Conservation (phyloP, 2,888 invertebrate genomes). For the Mythimna albipuncta region DNA sequence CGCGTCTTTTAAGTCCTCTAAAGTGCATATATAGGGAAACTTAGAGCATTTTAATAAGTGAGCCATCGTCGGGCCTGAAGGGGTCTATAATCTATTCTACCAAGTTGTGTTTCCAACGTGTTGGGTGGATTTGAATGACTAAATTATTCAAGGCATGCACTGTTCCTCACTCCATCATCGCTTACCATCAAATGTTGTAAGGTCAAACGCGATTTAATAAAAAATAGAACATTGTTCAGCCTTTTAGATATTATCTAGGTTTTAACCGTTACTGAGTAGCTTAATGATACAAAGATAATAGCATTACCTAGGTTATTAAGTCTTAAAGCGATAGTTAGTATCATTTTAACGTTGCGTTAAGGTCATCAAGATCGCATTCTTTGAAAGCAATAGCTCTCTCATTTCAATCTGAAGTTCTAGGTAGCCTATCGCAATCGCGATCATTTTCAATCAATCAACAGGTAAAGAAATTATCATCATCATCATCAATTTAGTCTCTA, state of each 20-base stretch:
- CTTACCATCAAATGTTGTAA: too few relatives aligned
- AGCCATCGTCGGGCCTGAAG: too few relatives aligned
- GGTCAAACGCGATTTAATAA: not conserved
- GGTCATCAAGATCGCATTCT: slow-evolving; percentile 16
- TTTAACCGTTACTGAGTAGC: slow-evolving; percentile 4
- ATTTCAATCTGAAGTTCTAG: not conserved
- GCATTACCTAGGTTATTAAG: slow-evolving; percentile 21
- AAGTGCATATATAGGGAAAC: too few relatives aligned
- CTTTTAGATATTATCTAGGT: not conserved
- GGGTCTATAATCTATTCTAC: too few relatives aligned
- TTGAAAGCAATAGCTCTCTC: slow-evolving; percentile 5
- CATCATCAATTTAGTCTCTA: not conserved
- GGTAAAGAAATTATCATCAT: not conserved
- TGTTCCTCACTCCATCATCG: too few relatives aligned
- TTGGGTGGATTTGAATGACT: not conserved
- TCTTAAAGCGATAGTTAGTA: slow-evolving; percentile 11
- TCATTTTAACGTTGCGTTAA: slow-evolving; percentile 3
- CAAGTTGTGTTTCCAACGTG: too few relatives aligned
- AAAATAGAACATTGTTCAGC: not conserved
- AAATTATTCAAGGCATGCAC: not conserved
- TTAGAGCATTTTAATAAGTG: too few relatives aligned
- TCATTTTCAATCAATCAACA: not conserved
- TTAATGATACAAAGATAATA: slow-evolving; percentile 8
- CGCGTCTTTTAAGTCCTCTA: too few relatives aligned
- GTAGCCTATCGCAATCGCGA: not conserved